Evolutionary conservation across 2,797 vertebrate genomes (phyloP).

Genomic region (Bradypodion pumilum): DNA sequence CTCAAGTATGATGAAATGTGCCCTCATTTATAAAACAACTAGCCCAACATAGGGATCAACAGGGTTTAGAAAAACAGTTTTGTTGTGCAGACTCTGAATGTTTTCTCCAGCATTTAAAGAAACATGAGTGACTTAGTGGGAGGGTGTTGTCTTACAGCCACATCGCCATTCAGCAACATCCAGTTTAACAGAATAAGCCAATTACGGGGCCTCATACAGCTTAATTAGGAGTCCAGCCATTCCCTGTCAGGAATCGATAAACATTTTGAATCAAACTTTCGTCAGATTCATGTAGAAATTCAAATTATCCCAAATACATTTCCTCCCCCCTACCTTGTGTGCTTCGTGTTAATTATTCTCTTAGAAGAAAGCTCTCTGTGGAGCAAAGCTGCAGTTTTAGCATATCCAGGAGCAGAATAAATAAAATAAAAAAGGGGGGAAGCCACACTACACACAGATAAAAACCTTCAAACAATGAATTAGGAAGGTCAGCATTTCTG

Average conservation of each 20-base stretch:
- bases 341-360: constrained; percentile 25
- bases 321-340: background rate
- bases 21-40: background rate
- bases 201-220: constrained; percentile 19
- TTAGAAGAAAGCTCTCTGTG: constrained; percentile 35
- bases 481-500: constrained; percentile 13
- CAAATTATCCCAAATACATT: background rate
- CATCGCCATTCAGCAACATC: background rate
- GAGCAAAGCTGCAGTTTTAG: constrained; percentile 18
- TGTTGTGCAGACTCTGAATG: background rate
- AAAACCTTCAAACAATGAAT: constrained; percentile 31
- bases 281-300: constrained; percentile 30
- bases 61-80: constrained; percentile 17
- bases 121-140: constrained; percentile 36
- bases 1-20: constrained; percentile 13
- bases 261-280: constrained; percentile 33
- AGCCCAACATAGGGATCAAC: constrained; percentile 5
- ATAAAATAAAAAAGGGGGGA: too few species aligned
- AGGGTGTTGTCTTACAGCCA: constrained; percentile 9
- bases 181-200: constrained; percentile 40
- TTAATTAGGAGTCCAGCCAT: constrained; percentile 24
- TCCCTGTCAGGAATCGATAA: constrained; percentile 33
- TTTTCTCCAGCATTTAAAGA: constrained; percentile 2
- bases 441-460: constrained; percentile 21
- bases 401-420: background rate